Percentiles rank a stretch among this genome's conserved stretches.
phyloP scores from a whole-genome alignment of 53 echinoderm and acorn worm species.

The Holothuria leucospilota region DNA sequence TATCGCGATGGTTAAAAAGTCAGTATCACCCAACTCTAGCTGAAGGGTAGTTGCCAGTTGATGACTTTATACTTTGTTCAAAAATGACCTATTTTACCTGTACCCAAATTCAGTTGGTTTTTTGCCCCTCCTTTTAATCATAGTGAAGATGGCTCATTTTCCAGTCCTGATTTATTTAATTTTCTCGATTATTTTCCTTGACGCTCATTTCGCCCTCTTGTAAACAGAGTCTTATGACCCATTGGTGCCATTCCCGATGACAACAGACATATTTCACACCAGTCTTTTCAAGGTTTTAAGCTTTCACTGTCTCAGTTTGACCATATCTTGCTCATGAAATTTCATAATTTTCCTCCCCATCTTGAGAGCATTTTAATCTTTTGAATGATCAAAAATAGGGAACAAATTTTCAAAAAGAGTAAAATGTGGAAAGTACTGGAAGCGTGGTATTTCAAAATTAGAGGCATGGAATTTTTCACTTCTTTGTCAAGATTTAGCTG shows the following conservation, averaged over 20 bases:
- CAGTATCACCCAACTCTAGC: too few relatives aligned
- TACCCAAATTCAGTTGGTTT: too few relatives aligned
- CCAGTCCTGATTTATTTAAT: too few relatives aligned
- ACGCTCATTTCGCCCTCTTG: too few relatives aligned
- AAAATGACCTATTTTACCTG: too few relatives aligned
- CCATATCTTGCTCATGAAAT: slow-evolving; percentile 27
- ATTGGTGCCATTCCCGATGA: background rate
- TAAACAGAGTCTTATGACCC: too few relatives aligned
- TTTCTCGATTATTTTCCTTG: too few relatives aligned
- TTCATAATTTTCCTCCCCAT: slow-evolving; percentile 11
- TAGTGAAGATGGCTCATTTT: too few relatives aligned
- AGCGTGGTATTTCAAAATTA: slow-evolving; percentile 44
- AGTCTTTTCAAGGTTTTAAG: background rate
- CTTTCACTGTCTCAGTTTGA: slow-evolving; percentile 20
- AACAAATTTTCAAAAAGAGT: slow-evolving; percentile 29
- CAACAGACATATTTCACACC: slow-evolving; percentile 37
- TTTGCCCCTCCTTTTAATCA: too few relatives aligned
- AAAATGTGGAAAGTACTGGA: slow-evolving; percentile 44
- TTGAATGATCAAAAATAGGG: slow-evolving; percentile 17
- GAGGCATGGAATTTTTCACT: slow-evolving; percentile 47
- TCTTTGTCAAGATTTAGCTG: slow-evolving; percentile 27
- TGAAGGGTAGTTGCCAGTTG: too few relatives aligned
- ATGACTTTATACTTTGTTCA: too few relatives aligned
- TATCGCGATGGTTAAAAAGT: too few relatives aligned
- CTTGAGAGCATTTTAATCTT: slow-evolving; percentile 27